A percentile compares a stretch with the other conserved stretches of the same genome.
Conservation (phyloP, 2,113 vertebrate genomes). For the Narcine bancroftii region DNA sequence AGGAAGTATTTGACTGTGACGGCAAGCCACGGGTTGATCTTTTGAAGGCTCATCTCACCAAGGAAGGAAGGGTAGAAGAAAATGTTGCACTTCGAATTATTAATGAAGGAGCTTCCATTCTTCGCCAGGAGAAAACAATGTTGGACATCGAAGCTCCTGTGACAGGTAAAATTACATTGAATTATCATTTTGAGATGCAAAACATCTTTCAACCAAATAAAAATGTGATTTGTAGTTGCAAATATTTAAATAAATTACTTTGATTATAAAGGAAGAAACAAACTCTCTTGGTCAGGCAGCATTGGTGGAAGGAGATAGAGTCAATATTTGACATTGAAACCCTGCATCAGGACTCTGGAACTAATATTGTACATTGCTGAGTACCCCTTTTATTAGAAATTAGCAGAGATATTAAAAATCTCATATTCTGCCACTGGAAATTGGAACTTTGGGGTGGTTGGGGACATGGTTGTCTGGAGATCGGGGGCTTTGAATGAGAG, state of each 20-base stretch:
- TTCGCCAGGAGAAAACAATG: constrained; percentile 89
- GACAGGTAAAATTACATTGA: constrained; percentile 65
- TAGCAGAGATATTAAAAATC: background rate
- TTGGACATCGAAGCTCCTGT: constrained; percentile 97
- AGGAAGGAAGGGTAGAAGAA: constrained; percentile 94
- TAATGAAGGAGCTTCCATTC: constrained; percentile 84
- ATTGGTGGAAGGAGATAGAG: no score
- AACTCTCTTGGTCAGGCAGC: no score
- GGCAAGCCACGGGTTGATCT: constrained; percentile 95
- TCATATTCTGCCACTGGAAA: background rate
- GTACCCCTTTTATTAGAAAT: background rate
- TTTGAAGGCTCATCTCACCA: constrained; percentile 96
- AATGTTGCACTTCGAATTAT: constrained; percentile 87
- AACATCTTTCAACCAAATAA: background rate
- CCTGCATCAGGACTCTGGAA: no score
- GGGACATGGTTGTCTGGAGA: no score
- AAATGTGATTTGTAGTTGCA: background rate
- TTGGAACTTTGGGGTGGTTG: background rate
- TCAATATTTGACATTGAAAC: no score
- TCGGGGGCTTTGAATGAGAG: no score
- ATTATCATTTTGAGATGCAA: constrained; percentile 9
- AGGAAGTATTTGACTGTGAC: constrained; percentile 95
- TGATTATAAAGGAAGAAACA: no score
- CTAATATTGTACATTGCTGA: background rate
- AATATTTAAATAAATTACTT: background rate